Percentiles rank a stretch among this genome's conserved stretches.
These are phyloP conservation scores for Drosophila auraria DNA, from an alignment of 1,140 invertebrate species.

Conservation along the genomic window DNA sequence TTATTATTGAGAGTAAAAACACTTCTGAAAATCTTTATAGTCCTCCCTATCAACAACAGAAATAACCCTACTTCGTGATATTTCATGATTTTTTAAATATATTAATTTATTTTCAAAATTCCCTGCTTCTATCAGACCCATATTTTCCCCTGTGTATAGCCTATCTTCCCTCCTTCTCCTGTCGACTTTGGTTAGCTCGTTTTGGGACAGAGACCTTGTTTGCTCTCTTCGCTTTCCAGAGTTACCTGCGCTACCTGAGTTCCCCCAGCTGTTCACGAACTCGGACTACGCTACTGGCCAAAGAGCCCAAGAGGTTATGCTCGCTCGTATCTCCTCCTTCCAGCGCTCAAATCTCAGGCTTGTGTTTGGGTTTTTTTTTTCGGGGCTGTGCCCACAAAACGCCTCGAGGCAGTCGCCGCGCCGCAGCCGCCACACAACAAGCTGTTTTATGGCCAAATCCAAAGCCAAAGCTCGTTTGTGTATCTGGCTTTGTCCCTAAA, in stretches of 20 bases:
- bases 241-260: conserved; percentile 42
- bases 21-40: not conserved
- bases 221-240: conserved; percentile 29
- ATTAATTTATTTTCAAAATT: not conserved
- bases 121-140: too few relatives aligned
- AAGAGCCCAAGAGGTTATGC: conserved; percentile 18
- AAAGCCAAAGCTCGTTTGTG: conserved; percentile 57
- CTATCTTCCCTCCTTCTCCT: not conserved
- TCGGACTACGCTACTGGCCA: conserved; percentile 25
- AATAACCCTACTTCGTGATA: too few relatives aligned
- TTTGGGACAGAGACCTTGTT: conserved; percentile 30
- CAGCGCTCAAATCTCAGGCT: conserved; percentile 4
- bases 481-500: conserved; percentile 53
- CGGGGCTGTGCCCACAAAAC: conserved; percentile 44
- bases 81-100: not conserved
- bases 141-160: not conserved
- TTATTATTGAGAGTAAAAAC: not conserved
- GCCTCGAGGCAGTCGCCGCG: conserved; percentile 45
- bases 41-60: too few relatives aligned
- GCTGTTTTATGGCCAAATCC: conserved; percentile 50
- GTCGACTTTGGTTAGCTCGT: conserved; percentile 8
- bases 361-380: conserved; percentile 24
- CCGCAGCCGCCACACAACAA: conserved; percentile 39
- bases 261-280: conserved; percentile 33
- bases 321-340: conserved; percentile 11